Evolutionary conservation across 2,113 vertebrate species (phyloP), one percentile per base, ranked within the genome.

Genomic region (Corythaeola cristata): DNA sequence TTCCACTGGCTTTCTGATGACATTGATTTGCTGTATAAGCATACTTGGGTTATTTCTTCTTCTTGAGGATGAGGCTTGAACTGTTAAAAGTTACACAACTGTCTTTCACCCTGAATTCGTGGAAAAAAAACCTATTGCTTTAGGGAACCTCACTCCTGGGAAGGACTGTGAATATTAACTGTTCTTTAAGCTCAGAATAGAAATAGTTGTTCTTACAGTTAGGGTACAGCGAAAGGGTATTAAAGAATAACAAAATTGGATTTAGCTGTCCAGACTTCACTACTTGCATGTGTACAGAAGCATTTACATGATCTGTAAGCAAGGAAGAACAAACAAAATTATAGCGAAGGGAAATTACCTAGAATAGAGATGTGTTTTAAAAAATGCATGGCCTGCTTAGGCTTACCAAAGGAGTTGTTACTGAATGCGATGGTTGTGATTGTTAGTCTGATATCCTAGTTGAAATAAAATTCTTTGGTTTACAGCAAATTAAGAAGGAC

Each of bases 401-500:
- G n/a, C 33, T 5, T 86, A 5, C 19, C 2, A 4, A 14, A 45
- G 49, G 18, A 75, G 19, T 75, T 85, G 21, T 90, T 76, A 8
- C 2, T 60, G 37, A 66, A 49, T 23, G 17, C 32, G 17, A 12
- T 68, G 15, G 12, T 55, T 88, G 33, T 67, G 41, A 62, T 56
- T 76, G 47, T 45, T 83, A 8, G 18, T 58, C 39, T 90, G 55
- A 59, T 22, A 79, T 5, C 28, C n/a, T 39, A 20, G 15, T 33
- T 89, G 74, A 90, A 84, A 80, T 88, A 55, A 88, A 39, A 77
- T 95, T 67, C 81, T 33, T 28, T 93, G 26, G 90, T 66, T 97
- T 97, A 72, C 97, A 99, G 99, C 97, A 98, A 98, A 99, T 99
- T 96, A 99, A 99, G 96, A 99, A 99, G 95, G 99, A 99, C 89